A percentile compares a stretch with the other conserved stretches of the same genome.
Evolutionary conservation across 2,797 vertebrate species (phyloP).

Genomic region (Acanthornis magna): DNA sequence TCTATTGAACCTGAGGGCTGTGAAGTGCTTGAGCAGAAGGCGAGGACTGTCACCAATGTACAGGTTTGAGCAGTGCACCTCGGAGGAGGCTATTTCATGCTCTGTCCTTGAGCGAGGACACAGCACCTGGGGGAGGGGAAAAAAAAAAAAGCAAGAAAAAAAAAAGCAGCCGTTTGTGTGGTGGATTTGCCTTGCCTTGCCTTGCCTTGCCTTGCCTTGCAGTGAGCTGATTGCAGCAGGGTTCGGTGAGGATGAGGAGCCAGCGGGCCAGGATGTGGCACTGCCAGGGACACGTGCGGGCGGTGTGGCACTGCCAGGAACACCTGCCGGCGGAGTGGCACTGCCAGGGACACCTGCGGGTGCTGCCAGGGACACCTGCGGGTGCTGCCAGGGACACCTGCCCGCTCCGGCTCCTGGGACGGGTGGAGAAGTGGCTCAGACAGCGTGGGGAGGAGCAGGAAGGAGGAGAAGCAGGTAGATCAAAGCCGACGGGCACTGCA

Average conservation of each 20-base stretch:
- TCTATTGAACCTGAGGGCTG: background rate
- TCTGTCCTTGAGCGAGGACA: background rate
- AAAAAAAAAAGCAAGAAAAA: too few species aligned
- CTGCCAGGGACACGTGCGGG: background rate
- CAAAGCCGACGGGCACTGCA: background rate
- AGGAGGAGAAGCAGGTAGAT: background rate
- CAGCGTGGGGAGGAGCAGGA: background rate
- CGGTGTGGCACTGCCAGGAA: background rate
- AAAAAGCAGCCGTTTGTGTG: background rate
- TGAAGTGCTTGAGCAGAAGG: background rate
- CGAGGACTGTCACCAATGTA: background rate
- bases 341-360: too few species aligned
- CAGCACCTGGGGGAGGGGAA: background rate
- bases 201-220: background rate
- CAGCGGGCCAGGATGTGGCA: background rate
- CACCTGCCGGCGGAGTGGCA: too few species aligned
- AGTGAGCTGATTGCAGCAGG: background rate
- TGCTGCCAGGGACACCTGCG: too few species aligned
- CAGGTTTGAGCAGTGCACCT: background rate
- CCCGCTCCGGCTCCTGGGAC: background rate
- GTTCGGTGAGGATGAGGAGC: background rate
- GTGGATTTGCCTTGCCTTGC: background rate
- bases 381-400: too few species aligned
- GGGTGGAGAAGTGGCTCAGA: background rate
- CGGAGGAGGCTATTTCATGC: background rate